These are phyloP conservation scores for Maniola jurtina DNA, from an alignment of 1,140 invertebrate genomes.

Conservation along the genomic window DNA sequence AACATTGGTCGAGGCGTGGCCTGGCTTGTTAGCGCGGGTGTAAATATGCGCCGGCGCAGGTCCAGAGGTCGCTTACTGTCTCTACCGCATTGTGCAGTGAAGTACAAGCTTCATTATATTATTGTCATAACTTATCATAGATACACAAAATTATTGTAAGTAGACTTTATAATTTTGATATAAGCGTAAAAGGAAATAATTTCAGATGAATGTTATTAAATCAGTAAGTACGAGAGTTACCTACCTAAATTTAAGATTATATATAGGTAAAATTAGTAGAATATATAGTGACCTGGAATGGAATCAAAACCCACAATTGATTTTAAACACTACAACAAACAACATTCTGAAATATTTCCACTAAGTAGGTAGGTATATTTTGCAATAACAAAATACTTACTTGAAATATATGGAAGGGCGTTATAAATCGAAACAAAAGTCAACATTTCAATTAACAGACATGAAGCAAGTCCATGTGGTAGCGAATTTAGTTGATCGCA, in stretches of 20 bases:
- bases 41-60: slow-evolving; percentile 61
- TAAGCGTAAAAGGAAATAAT: no score
- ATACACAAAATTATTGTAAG: background rate
- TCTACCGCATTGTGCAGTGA: slow-evolving; percentile 9
- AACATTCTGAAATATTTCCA: background rate
- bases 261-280: background rate
- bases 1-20: slow-evolving; percentile 52
- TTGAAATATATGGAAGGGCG: slow-evolving; percentile 16
- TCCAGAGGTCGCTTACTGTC: slow-evolving; percentile 42
- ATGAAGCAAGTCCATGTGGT: background rate
- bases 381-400: slow-evolving; percentile 11
- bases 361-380: background rate
- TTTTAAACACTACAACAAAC: no score
- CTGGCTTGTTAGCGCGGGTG: slow-evolving; percentile 64
- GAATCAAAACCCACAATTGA: no score
- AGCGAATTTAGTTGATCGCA: no score
- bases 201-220: no score
- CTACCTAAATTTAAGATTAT: background rate
- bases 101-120: background rate
- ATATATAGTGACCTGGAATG: background rate
- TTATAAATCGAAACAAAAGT: slow-evolving; percentile 37
- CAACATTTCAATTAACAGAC: slow-evolving; percentile 33
- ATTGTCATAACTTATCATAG: background rate
- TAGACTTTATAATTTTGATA: background rate
- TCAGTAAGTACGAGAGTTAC: no score